Evolutionary conservation across 2,113 vertebrate genomes (phyloP), one percentile per base, ranked within the genome.

Genomic region (Pelusios castaneus): DNA sequence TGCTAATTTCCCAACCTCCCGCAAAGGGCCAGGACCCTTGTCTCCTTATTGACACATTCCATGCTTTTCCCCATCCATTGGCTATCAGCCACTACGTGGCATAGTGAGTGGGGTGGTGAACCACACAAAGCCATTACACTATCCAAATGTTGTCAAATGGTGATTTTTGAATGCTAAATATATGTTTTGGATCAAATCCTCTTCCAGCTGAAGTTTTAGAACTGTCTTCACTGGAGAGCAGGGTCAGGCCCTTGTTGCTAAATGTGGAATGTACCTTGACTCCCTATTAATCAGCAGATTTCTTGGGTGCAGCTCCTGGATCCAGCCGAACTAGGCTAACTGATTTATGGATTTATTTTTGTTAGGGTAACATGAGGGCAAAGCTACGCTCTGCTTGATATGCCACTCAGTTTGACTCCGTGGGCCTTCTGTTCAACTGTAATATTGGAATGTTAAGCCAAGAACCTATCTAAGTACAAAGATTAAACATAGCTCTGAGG

Each of bases 401-500:
- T 29, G 55, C 47, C 80, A 91, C 88, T 88, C 84, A 67, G 31
- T 67, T 73, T 91, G 84, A 97, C 95, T 21, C 34, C 60, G 34
- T 80, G 97, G 54, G 52, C 91, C 89, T 92, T 94, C 77, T 96
- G 45, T 95, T 97, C 83, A 67, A 2, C 82, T 92, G 75, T 92
- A 70, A 91, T 90, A 93, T 47, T 82, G 80, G 77, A 95, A 82
- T 90, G 91, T 94, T 97, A 93, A 97, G 82, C 58, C 58, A 94
- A 96, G 82, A 95, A 88, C 49, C 60, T 95, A 96, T 93, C 79
- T 92, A 95, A 96, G 91, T 85, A 89, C 78, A 94, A 97, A 96
- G 80, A 96, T 95, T 97, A 96, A 88, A 84, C 54, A 41, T 95
- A 96, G 95, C 95, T 97, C 94, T 90, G 81, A 95, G 84, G 89